Evolutionary conservation across 92 coral and sea anemone genomes (phyloP), one percentile per base, ranked within the genome.

Genomic region (Hydrozoanthus gracilis): DNA sequence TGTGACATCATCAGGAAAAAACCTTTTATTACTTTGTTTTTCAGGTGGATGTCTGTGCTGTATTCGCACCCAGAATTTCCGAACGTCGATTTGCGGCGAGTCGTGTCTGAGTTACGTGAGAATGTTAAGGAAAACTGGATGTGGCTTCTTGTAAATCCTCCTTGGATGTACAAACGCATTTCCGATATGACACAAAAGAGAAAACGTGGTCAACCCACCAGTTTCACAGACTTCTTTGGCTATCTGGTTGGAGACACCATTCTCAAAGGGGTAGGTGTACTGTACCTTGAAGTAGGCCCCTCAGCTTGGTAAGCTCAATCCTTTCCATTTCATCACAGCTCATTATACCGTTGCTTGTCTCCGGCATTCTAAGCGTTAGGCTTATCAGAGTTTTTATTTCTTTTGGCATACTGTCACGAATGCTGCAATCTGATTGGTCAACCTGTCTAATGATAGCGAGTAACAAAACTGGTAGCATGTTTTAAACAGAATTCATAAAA

Each of bases 141-240:
- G 62, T 80, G 85, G 85, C 73, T 80, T 13, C 85, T 80, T 7
- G 61, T 80, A 3, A 65, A 5, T 9, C 46, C 85, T 16, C 16
- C 74, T n/a, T 80, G 72, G 72, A 46, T 80, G 62, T 80, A 64
- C 13, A 80, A 80, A 80, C 85, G 85, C 16, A 80, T 80, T 13
- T 45, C 49, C 8, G 50, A 74, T 61, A 50, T 88, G 7, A 48
- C 15, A 5, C 5, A 15, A 5, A 88, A 88, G 76, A 58, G 13
- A 76, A 61, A 51, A 46, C 73, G 68, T 17, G 91, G 88, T 3
- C 91, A 88, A 45, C 88, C 87, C 13, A 86, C 84, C 46, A 77
- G 88, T 60, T 79, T 88, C 48, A 88, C 91, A 3, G 91, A 88
- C 60, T 84, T 88, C 45, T 88, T 88, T 84, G 91, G 91, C 9